These are phyloP conservation scores for Oreohelix idahoensis DNA, from an alignment of 1,140 invertebrate genomes.

Conservation along the genomic window DNA sequence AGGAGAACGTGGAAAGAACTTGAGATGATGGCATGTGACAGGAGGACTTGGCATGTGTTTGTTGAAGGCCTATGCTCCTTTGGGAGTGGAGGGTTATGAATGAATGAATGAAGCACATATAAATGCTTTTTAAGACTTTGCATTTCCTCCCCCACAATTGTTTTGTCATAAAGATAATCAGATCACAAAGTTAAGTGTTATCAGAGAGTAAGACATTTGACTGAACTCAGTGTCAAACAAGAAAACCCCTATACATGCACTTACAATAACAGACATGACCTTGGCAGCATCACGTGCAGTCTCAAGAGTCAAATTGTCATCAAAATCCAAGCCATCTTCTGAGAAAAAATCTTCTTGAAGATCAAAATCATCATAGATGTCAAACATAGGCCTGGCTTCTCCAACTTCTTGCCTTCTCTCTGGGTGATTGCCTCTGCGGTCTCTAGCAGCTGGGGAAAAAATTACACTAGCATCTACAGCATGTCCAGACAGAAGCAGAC, in stretches of 20 bases:
- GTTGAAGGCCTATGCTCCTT: too few species aligned
- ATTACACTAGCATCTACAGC: not conserved
- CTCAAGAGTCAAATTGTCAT: conserved; percentile 60
- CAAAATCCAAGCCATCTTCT: conserved; percentile 54
- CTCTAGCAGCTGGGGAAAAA: conserved; percentile 33
- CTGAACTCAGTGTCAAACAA: conserved; percentile 20
- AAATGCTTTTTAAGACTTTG: too few species aligned
- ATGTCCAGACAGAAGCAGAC: too few species aligned
- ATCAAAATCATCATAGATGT: conserved; percentile 63
- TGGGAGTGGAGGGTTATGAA: too few species aligned
- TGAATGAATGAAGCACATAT: too few species aligned
- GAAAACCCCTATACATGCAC: not conserved
- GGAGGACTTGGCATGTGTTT: too few species aligned
- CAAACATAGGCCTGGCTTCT: conserved; percentile 59
- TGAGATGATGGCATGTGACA: too few species aligned
- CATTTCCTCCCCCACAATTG: too few species aligned
- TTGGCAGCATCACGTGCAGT: conserved; percentile 50
- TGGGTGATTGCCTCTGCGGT: conserved; percentile 40
- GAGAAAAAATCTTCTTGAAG: conserved; percentile 61
- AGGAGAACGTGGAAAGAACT: too few species aligned
- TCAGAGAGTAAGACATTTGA: too few species aligned
- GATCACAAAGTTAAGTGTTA: too few species aligned
- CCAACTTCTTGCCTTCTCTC: conserved; percentile 48
- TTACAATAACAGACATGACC: conserved; percentile 45
- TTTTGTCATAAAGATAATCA: too few species aligned